These are phyloP conservation scores for Phaenicophaeus curvirostris DNA, from an alignment of 2,797 vertebrate species.

Conservation along the genomic window DNA sequence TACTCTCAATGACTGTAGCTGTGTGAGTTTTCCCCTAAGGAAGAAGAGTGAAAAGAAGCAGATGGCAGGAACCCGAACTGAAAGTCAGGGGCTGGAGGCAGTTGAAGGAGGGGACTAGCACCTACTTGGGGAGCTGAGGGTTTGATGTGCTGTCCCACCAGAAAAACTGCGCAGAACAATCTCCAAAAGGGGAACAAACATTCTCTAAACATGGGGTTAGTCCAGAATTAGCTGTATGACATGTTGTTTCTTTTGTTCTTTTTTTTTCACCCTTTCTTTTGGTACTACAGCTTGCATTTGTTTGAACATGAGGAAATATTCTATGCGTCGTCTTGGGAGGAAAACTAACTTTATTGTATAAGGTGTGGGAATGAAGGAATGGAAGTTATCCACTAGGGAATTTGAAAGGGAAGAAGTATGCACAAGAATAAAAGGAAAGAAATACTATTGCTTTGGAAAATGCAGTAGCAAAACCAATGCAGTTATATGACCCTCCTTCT, in stretches of 20 bases:
- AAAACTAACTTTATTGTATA: not conserved
- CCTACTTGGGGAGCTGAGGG: not conserved
- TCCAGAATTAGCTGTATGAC: not conserved
- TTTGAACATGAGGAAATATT: not conserved
- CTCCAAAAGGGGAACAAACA: not conserved
- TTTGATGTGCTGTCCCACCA: not conserved
- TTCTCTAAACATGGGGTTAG: not conserved
- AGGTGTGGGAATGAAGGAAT: not conserved
- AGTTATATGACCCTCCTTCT: not conserved
- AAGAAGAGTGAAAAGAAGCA: not conserved
- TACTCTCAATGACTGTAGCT: not conserved
- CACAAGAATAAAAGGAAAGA: not conserved
- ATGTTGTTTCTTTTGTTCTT: not conserved
- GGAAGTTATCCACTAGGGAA: not conserved
- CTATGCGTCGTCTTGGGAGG: rapidly evolving
- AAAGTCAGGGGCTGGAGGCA: not conserved
- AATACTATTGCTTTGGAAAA: not conserved
- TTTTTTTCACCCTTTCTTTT: not conserved
- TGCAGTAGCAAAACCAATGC: not conserved
- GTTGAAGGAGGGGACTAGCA: not conserved
- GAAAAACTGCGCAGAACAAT: not conserved
- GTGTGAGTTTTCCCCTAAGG: not conserved
- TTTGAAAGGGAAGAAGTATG: not conserved
- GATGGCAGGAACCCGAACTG: not conserved
- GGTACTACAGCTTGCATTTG: rapidly evolving